Conservation (phyloP, 2,797 vertebrate species). For the Limosa lapponica region DNA sequence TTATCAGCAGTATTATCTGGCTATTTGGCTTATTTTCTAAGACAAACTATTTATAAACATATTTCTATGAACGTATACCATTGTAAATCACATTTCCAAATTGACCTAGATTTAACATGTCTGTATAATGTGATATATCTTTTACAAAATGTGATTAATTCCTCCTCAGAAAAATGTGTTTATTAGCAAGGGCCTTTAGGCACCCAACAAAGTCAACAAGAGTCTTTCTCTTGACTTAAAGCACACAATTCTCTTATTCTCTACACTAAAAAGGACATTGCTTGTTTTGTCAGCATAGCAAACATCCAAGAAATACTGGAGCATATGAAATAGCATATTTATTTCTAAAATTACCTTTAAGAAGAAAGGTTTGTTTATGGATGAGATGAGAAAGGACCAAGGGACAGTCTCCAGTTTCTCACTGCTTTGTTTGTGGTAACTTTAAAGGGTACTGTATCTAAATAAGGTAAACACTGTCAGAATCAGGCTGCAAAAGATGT, state of each 20-base stretch:
- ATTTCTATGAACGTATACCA: not conserved
- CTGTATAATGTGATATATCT: not conserved
- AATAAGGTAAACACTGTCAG: not conserved
- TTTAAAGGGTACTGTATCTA: not conserved
- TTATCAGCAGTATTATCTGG: not conserved
- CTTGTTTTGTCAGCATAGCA: not conserved
- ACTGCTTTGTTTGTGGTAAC: not conserved
- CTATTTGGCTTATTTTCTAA: not conserved
- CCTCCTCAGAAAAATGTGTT: not conserved
- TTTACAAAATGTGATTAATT: not conserved
- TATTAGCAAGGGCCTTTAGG: not conserved
- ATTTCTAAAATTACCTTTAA: not conserved
- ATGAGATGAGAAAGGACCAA: not conserved
- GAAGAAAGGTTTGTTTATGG: not conserved
- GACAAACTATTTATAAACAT: not conserved
- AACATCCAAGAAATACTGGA: not conserved
- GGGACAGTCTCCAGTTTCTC: not conserved
- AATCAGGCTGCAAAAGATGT: not conserved
- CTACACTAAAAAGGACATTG: not conserved
- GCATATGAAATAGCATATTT: not conserved
- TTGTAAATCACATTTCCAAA: not conserved
- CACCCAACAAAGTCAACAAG: not conserved
- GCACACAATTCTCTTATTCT: not conserved
- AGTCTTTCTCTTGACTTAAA: not conserved
- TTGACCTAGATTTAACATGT: not conserved